Evolutionary conservation across 1,140 invertebrate species (phyloP), one percentile per base, ranked within the genome.

Genomic region (Mizuhopecten yessoensis): DNA sequence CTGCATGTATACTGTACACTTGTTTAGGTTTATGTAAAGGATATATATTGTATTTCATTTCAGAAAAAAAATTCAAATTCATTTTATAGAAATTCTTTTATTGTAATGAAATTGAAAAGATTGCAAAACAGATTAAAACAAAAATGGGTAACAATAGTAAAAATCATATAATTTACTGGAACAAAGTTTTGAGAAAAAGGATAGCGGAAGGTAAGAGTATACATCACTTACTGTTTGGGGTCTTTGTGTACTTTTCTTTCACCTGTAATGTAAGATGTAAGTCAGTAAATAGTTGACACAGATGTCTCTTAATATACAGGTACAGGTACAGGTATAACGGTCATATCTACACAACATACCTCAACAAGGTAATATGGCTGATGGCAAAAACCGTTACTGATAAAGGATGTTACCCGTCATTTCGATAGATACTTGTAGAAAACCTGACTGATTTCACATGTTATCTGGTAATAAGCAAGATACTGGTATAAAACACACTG

Each of bases 191-290:
- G 45, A 49, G 57, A 75, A 75, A 45, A 75, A 75, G n/a, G 57
- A n/a, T 5, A 75, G 57, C 1, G n/a, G 17, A 75, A 1, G 3
- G 89, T 49, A 34, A 57, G 42, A 45, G 57, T 88, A 91, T 89
- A 91, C 34, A 91, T 23, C 39, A 89, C 91, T 90, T 89, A 92
- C 91, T 92, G 91, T 42, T 92, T 92, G 23, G 89, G 75, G 34
- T 92, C 91, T 75, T 90, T 87, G 36, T 90, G 89, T 34, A 87
- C 49, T 34, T 86, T 33, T 87, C 87, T 92, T 34, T 90, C 89
- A 45, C 89, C 91, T 88, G 45, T 45, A 90, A 89, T 34, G 88
- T 7, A 13, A 39, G 89, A 89, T 57, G n/a, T 11, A 33, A 91
- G 11, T 88, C n/a, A 75, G 34, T 33, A n/a, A 33, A 86, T 39